Evolutionary conservation across 2,797 vertebrate species (phyloP), one percentile per base, ranked within the genome.

Genomic region (Ammospiza maritima): DNA sequence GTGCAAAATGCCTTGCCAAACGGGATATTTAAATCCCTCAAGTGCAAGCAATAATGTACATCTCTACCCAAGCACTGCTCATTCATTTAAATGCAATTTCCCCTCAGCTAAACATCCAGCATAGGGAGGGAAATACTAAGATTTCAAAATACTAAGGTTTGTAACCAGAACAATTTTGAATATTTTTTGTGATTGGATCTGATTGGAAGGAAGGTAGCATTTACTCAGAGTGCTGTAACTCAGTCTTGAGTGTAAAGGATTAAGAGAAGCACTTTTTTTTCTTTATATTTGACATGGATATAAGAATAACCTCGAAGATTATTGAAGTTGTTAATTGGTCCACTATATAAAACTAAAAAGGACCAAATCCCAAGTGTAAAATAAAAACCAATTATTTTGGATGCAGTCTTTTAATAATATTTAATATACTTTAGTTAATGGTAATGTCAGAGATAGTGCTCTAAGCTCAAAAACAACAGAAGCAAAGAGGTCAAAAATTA

Each of bases 31-130:
- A 45, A 77, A 74, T 48, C 42, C 73, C 18, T 11, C 5, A 21
- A 53, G 32, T 13, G 34, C 0, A 0, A 79, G 32, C 42, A 64
- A 4, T 26, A 83, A 17, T 1, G 1, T 10, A 22, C 13, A 25
- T 38, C 19, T n/a, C 32, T 36, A 54, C 29, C 15, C 25, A 47
- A 67, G 14, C 5, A 7, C 32, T 40, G 26, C 23, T 75, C 13
- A 10, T 29, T 77, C 53, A 57, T 48, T 71, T 60, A 84, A 54
- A 26, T 15, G 20, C 13, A 71, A 14, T 54, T 74, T 72, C 16
- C 19, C 12, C 34, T 57, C 54, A 71, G 21, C 10, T 38, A 40
- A 53, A 66, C 9, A 54, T 25, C 16, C 27, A 78, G 16, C 11
- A 36, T 0, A 57, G 4, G 14, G 27, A 65, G 17, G 21, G 16